Conservation (phyloP, 2,888 invertebrate genomes). For the Caenorhabditis panamensis region DNA sequence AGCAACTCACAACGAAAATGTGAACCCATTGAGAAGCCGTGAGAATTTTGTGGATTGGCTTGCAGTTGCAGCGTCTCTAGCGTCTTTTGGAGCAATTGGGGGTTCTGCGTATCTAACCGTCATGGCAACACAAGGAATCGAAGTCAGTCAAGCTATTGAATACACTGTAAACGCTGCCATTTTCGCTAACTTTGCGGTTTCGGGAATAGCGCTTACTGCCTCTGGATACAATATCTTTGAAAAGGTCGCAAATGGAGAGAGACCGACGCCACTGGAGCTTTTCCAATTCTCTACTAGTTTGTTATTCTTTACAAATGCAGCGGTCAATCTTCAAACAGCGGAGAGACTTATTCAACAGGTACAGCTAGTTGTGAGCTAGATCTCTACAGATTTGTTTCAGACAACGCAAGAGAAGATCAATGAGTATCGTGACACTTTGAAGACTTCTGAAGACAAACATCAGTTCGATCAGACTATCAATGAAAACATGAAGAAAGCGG, state of each 20-base stretch:
- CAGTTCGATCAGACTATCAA: conserved; percentile 61
- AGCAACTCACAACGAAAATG: conserved; percentile 63
- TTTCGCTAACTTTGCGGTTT: conserved; percentile 59
- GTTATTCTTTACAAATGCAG: conserved; percentile 62
- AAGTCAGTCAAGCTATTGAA: conserved; percentile 59
- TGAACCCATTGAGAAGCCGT: conserved; percentile 59
- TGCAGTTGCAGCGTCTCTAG: conserved; percentile 60
- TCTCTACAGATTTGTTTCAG: conserved; percentile 21
- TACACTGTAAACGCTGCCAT: conserved; percentile 64
- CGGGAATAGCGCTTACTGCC: conserved; percentile 60
- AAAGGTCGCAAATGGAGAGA: conserved; percentile 63
- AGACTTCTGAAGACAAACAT: conserved; percentile 52
- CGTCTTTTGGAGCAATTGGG: conserved; percentile 64
- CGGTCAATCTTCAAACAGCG: conserved; percentile 62
- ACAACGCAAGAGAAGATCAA: conserved; percentile 62
- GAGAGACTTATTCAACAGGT: conserved; percentile 61
- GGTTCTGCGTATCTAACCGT: conserved; percentile 63
- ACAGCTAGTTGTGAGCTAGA: no score
- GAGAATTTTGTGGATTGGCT: conserved; percentile 65
- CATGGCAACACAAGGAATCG: conserved; percentile 61
- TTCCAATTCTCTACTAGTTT: conserved; percentile 65
- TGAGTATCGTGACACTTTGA: conserved; percentile 49
- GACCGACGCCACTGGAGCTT: conserved; percentile 58
- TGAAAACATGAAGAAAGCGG: conserved; percentile 59
- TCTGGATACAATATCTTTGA: conserved; percentile 65